Evolutionary conservation across 1,140 invertebrate species (phyloP), one percentile per base, ranked within the genome.

Genomic region (Magallana angulata): DNA sequence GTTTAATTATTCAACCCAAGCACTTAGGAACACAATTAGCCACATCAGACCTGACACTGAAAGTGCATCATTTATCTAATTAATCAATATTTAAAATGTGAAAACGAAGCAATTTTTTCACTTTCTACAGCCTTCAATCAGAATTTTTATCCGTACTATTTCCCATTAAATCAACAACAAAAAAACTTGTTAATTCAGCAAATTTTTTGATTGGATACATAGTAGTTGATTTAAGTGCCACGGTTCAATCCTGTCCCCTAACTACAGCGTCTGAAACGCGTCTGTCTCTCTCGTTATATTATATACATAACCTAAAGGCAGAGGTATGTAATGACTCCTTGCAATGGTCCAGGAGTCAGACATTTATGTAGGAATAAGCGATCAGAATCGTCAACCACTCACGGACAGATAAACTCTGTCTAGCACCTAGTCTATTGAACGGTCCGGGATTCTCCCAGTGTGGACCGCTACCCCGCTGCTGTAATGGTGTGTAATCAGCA

Each of bases 141-240:
- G 36, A 48, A 2, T 48, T 48, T 48, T 48, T 48, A 48, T 48
- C 36, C 2, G 36, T 48, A 48, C 5, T 48, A 48, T 48, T 48
- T 48, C 36, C 36, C 36, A 30, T 24, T 76, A 62, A 62, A 12
- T 62, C 14, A 11, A 76, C 14, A 11, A 76, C 0, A 36, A 36
- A 68, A 71, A 76, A 30, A 76, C 24, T 76, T 76, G 68, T 76
- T 76, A 30, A 76, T 30, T 76, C 68, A 36, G 68, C 68, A 30
- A 7, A 76, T 30, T 76, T 12, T 12, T 24, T 76, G 68, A 76
- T 76, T 24, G 7, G 30, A 36, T 30, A 4, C 36, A 48, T 5
- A 5, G 36, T 48, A 5, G 36, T 48, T 5, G 36, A 48, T 48
- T 48, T 48, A 8, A 76, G 68, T 7, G 18, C 30, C 36, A 5